Conservation (phyloP, 2,113 vertebrate genomes). For the Mustelus asterias region DNA sequence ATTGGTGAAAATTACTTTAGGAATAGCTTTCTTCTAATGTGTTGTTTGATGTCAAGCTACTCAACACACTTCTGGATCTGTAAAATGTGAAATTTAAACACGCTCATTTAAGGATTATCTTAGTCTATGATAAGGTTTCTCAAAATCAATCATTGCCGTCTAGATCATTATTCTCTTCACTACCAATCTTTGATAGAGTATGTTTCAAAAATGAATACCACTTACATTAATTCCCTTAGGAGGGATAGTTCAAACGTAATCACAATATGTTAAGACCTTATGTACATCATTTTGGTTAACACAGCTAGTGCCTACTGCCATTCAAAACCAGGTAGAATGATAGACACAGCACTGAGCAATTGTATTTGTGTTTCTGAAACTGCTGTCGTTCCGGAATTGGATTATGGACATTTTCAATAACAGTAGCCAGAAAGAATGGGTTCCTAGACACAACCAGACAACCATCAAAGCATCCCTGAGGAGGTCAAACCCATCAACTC, state of each 20-base stretch:
- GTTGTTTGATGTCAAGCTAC: neutral
- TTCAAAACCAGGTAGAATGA: neutral
- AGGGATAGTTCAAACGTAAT: neutral
- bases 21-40: constrained; percentile 6
- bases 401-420: neutral
- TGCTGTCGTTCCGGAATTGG: neutral
- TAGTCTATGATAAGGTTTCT: neutral
- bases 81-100: neutral
- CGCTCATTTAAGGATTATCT: neutral
- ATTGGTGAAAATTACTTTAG: constrained; percentile 12
- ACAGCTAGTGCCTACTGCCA: too few relatives aligned
- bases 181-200: neutral
- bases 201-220: neutral
- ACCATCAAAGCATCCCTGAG: neutral
- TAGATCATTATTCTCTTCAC: neutral
- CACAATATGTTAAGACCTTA: neutral
- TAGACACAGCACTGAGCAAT: neutral
- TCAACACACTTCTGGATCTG: neutral
- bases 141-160: neutral
- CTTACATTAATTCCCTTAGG: constrained; percentile 4
- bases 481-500: neutral
- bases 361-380: neutral
- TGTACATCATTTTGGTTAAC: neutral
- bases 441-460: neutral
- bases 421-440: neutral